Evolutionary conservation across 2,888 invertebrate species (phyloP), one percentile per base, ranked within the genome.

Genomic region (Drosophila dives): DNA sequence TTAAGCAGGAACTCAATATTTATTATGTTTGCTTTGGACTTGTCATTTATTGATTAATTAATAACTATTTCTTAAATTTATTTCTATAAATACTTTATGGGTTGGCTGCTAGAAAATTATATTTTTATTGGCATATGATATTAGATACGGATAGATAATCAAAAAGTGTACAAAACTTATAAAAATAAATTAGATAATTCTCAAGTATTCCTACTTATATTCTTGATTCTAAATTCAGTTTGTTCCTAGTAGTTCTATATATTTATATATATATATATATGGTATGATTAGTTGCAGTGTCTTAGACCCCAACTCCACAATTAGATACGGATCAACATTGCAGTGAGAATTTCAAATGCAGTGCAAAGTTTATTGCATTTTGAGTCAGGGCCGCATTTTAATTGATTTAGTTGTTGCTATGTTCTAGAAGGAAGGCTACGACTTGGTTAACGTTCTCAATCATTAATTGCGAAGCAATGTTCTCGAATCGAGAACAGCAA

Each of bases 281-380:
- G 6, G 34, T 12, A 11, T 32, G 51, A 54, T 65, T 65, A 45
- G 51, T 36, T 40, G 51, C 26, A 51, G 53, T 55, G 23, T 40
- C 42, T 59, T 49, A 56, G 56, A 23, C 20, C 20, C 8, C 23
- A 20, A 45, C 40, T 54, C 60, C 38, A 17, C 64, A 62, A 71
- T 75, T 76, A 64, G 55, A 53, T 73, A 33, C 51, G 67, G 67
- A 59, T 70, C 64, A 67, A 40, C 32, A 38, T 45, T 58, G 60
- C 23, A 55, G 32, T 45, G 42, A 61, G 50, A 72, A 42, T 58
- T 33, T n/a, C 36, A 55, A 67, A 60, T 64, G 65, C 20, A 55
- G 76, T 67, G 40, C 77, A 77, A 72, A 72, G 76, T 67, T 63
- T 42, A 75, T 8, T 38, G 42, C 17, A 38, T 40, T 40, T 40